phyloP scores from a whole-genome alignment of 2,888 invertebrate genomes.

The Plebejus anna region DNA sequence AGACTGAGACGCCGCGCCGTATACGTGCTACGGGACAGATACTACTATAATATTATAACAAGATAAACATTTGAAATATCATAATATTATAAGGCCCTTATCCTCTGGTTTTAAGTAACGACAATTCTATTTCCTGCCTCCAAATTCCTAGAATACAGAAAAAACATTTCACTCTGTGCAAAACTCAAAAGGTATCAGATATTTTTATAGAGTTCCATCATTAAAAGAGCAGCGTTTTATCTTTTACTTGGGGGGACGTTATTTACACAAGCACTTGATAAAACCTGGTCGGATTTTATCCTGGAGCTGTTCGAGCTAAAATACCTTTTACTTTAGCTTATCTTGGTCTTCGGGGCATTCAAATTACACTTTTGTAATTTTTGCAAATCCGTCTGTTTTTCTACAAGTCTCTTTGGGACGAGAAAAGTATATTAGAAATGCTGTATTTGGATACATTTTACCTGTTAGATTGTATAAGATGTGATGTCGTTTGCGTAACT shows the following conservation, averaged over 20 bases:
- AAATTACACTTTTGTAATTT: constrained; percentile 25
- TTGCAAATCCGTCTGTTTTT: constrained; percentile 4
- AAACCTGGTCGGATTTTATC: constrained; percentile 27
- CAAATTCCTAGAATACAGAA: background rate
- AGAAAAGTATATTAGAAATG: background rate
- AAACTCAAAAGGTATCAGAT: background rate
- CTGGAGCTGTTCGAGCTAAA: constrained; percentile 18
- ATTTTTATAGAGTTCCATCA: constrained; percentile 5
- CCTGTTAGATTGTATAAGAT: background rate
- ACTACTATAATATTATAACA: too few relatives aligned
- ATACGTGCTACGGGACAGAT: background rate
- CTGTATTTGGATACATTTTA: background rate
- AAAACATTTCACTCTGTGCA: background rate
- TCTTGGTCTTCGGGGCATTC: constrained; percentile 31
- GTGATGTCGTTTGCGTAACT: too few relatives aligned
- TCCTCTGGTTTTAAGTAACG: background rate
- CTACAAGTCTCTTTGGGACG: background rate
- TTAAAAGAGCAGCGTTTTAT: constrained; percentile 12
- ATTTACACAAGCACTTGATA: constrained; percentile 30
- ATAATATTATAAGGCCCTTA: too few relatives aligned
- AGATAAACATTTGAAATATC: too few relatives aligned
- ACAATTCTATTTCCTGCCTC: background rate
- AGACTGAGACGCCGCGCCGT: background rate
- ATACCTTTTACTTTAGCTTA: constrained; percentile 30
- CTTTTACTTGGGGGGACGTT: constrained; percentile 26